Evolutionary conservation across 2,888 invertebrate genomes (phyloP), one percentile per base, ranked within the genome.

Genomic region (Campoletis raptor): DNA sequence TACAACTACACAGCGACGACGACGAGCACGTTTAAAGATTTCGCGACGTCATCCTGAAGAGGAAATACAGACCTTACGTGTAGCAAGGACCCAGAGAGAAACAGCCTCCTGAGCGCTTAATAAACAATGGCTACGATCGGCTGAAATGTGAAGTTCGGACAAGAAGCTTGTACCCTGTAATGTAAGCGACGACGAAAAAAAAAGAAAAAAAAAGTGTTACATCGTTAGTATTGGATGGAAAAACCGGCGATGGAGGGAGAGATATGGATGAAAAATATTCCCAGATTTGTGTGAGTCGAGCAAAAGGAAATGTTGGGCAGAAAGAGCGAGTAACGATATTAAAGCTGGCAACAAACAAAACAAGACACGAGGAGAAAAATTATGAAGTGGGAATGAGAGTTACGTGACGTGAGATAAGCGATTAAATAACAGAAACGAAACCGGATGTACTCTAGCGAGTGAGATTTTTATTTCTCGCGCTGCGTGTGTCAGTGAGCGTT

Each of bases 71-170:
- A 98, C 98, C 98, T 98, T 98, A 96, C 98, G 97, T 96, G 97
- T 97, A 96, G 97, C 97, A 96, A 98, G 97, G 95, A 97, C 97
- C 98, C 98, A 98, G 95, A 98, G 97, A 95, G 98, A 97, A 96
- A 98, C 97, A 96, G 98, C 98, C 97, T 98, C 98, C 97, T 97
- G 97, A 96, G 97, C 97, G 96, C 97, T 98, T 96, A 98, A 97
- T 96, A 98, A 97, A 96, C 96, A 97, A 96, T 97, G 96, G 92
- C 93, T 92, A 92, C 91, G 91, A 91, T 91, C 92, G 90, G 93
- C 93, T 92, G 93, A 92, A 93, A 92, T 92, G 91, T 91, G 91
- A 91, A 92, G 95, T 95, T 96, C 96, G 95, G 95, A 95, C 95
- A 96, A 96, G 96, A 96, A 96, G 95, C 96, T 96, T 95, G 96